phyloP scores from a whole-genome alignment of 1,140 invertebrate genomes.

The Drosophila repletoides region DNA sequence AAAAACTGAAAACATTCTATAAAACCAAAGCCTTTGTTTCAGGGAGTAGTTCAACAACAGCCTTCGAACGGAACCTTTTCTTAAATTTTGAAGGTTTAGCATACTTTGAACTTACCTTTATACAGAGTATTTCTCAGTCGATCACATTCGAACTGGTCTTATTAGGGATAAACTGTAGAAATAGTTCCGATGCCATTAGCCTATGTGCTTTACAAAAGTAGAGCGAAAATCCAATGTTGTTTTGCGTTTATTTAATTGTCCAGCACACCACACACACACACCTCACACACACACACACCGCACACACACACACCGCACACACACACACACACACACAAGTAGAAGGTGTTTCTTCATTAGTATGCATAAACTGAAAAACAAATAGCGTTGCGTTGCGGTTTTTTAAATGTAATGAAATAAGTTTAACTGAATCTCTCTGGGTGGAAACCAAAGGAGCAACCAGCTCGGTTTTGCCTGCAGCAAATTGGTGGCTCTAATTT shows the following conservation, averaged over 20 bases:
- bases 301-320: background rate
- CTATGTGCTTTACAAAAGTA: background rate
- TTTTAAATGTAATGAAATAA: constrained; percentile 66
- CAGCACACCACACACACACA: background rate
- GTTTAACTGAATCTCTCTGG: constrained; percentile 29
- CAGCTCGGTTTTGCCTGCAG: constrained; percentile 4
- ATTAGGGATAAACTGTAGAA: no score
- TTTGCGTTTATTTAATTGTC: background rate
- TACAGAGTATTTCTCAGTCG: no score
- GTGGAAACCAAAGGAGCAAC: background rate
- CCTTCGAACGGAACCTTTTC: no score
- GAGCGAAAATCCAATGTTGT: background rate
- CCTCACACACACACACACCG: background rate
- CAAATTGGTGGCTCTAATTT: constrained; percentile 63
- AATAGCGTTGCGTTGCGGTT: constrained; percentile 46
- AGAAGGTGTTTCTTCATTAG: constrained; percentile 58
- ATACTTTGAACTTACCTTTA: no score
- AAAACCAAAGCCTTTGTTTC: no score
- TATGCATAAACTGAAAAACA: constrained; percentile 60
- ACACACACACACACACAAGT: constrained; percentile 17
- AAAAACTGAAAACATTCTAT: no score
- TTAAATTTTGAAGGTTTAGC: no score
- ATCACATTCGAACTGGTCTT: no score
- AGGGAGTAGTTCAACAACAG: no score
- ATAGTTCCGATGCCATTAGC: no score